Evolutionary conservation across 2,797 vertebrate genomes (phyloP).

Genomic region (Etheostoma perlongum): DNA sequence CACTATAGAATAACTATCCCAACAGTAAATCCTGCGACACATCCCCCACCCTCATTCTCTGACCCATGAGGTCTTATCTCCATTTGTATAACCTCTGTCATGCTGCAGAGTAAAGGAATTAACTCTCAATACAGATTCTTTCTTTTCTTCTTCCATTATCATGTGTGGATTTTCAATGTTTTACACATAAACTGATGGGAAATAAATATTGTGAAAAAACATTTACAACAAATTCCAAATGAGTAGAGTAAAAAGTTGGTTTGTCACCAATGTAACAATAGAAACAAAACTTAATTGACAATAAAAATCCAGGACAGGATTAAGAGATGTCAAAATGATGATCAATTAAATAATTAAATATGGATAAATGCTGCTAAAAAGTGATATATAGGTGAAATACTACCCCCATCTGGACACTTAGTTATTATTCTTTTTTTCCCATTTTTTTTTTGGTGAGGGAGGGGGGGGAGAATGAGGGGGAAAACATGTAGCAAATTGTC

Average conservation of each 20-base stretch:
- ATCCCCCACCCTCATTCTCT: conserved; percentile 39
- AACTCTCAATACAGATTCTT: conserved; percentile 15
- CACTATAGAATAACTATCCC: conserved; percentile 56
- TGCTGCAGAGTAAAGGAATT: conserved; percentile 53
- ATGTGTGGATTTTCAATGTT: not conserved
- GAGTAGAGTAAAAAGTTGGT: not conserved
- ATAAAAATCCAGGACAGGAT: not conserved
- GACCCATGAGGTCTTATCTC: conserved; percentile 60
- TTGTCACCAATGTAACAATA: not conserved
- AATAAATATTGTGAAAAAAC: not conserved
- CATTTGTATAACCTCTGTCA: conserved; percentile 49
- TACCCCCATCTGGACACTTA: conserved; percentile 44
- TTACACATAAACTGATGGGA: not conserved
- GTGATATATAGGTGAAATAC: conserved; percentile 26
- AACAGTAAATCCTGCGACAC: conserved; percentile 60
- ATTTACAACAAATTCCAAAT: no score
- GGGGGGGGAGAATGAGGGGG: no score
- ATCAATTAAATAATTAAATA: conserved; percentile 8
- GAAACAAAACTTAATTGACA: not conserved
- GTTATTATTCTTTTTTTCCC: no score
- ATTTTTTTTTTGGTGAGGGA: no score
- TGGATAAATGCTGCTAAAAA: not conserved
- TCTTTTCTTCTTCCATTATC: conserved; percentile 1
- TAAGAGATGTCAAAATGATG: not conserved
- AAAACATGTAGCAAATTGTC: no score